phyloP scores from a whole-genome alignment of 2,113 vertebrate species.

The Synchiropus splendidus region DNA sequence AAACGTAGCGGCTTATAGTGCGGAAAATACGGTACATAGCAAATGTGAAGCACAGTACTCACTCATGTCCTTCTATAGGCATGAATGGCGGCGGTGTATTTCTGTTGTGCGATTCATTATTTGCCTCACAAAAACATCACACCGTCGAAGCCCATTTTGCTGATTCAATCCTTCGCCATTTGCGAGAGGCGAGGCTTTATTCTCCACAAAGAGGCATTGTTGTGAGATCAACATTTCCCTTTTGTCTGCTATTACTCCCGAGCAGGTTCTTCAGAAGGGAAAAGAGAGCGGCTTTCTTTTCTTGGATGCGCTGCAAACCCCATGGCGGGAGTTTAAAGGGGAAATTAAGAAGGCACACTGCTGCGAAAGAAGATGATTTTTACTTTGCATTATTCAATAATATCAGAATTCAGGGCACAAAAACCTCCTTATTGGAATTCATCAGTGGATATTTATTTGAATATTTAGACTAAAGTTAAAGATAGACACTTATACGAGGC shows the following conservation, averaged over 20 bases:
- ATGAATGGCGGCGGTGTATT: slow-evolving; percentile 17
- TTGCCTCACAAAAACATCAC: slow-evolving; percentile 19
- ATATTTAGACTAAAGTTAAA: no score
- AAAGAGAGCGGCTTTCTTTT: slow-evolving; percentile 32
- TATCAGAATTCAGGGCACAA: no score
- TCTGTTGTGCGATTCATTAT: slow-evolving; percentile 27
- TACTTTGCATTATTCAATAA: slow-evolving; percentile 25
- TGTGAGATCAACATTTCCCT: slow-evolving; percentile 35
- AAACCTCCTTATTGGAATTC: no score
- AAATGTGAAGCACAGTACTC: slow-evolving; percentile 23
- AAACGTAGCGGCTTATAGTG: no score
- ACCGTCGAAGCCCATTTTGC: slow-evolving; percentile 25
- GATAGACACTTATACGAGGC: no score
- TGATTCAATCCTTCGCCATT: slow-evolving; percentile 43
- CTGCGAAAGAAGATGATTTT: slow-evolving; percentile 30
- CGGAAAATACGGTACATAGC: no score
- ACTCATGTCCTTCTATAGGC: slow-evolving; percentile 25
- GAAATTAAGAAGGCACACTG: slow-evolving; percentile 24
- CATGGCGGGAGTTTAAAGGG: slow-evolving; percentile 36
- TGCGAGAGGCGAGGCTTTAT: slow-evolving; percentile 28
- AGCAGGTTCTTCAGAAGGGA: slow-evolving; percentile 25
- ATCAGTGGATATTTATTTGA: no score
- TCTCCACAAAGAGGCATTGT: slow-evolving; percentile 34
- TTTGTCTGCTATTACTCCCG: slow-evolving; percentile 24
- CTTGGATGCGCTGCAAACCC: slow-evolving; percentile 25